These are phyloP conservation scores for Punctoribates punctum DNA, from an alignment of 2,888 invertebrate genomes.

Conservation along the genomic window DNA sequence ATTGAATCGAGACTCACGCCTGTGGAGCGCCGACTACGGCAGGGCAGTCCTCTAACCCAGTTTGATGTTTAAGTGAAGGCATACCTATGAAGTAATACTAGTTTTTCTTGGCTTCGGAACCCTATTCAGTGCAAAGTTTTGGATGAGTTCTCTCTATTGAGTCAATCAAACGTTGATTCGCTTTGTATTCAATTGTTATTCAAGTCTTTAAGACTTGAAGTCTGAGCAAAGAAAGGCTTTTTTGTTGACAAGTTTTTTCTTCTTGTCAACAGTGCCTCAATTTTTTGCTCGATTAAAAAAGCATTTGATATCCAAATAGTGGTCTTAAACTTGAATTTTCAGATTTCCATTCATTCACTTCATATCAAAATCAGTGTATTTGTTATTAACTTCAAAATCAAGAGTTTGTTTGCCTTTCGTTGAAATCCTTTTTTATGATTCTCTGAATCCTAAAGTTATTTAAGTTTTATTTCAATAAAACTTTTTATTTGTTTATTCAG, in stretches of 20 bases:
- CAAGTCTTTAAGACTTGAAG: too few relatives aligned
- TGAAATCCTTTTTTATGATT: not conserved
- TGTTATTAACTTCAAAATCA: not conserved
- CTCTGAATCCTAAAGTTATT: not conserved
- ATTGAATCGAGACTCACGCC: too few relatives aligned
- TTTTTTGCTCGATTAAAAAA: not conserved
- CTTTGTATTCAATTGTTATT: not conserved
- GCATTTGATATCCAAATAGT: not conserved
- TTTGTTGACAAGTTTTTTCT: too few relatives aligned
- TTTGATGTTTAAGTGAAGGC: not conserved
- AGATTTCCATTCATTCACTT: not conserved
- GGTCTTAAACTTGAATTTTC: constrained; percentile 2
- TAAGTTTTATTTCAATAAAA: not conserved
- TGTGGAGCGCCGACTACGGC: not conserved
- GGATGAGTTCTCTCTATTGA: not conserved
- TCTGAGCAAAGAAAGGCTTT: too few relatives aligned
- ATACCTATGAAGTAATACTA: constrained; percentile 6
- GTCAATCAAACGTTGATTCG: not conserved
- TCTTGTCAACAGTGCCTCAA: not conserved
- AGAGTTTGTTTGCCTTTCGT: not conserved
- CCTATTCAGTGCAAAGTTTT: not conserved
- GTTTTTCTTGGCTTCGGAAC: not conserved
- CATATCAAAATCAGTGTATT: not conserved
- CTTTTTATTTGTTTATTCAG: not conserved
- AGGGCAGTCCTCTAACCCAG: constrained; percentile 25